These are phyloP conservation scores for Archocentrus centrarchus DNA, from an alignment of 2,113 vertebrate species.

Conservation along the genomic window DNA sequence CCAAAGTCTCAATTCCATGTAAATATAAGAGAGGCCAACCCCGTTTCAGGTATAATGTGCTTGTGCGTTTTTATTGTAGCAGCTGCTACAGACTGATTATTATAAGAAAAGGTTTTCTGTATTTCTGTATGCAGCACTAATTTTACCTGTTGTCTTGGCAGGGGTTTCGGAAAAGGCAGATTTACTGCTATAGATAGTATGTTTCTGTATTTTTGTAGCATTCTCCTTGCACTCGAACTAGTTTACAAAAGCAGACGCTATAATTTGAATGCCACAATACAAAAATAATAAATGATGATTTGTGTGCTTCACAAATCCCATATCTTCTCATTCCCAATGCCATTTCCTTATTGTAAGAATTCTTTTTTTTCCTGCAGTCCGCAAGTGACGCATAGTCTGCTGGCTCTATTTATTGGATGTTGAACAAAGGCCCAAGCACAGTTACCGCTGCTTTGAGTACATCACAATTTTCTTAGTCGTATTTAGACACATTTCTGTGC, in stretches of 20 bases:
- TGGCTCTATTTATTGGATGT: slow-evolving; percentile 17
- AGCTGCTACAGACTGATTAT: not conserved
- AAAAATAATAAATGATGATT: not conserved
- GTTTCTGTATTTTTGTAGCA: not conserved
- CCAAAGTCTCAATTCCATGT: not conserved
- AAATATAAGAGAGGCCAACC: not conserved
- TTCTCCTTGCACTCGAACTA: not conserved
- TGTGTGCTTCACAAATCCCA: slow-evolving; percentile 25
- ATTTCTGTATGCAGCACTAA: not conserved
- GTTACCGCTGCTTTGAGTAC: slow-evolving; percentile 9
- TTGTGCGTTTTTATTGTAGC: not conserved
- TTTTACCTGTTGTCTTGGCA: not conserved
- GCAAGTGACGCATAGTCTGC: slow-evolving; percentile 14
- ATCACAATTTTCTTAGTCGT: slow-evolving; percentile 29
- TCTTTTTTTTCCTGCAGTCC: slow-evolving; percentile 5
- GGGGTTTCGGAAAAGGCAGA: not conserved
- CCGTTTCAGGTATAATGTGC: not conserved
- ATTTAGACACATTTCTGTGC: slow-evolving; percentile 15
- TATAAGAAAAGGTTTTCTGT: not conserved
- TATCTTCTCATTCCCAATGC: slow-evolving; percentile 35
- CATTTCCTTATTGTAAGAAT: slow-evolving; percentile 43
- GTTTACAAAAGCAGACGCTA: not conserved
- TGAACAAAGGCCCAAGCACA: slow-evolving; percentile 29
- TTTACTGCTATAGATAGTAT: not conserved
- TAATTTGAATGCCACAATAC: slow-evolving; percentile 28